Conservation (phyloP, 2,888 invertebrate genomes). For the Barypeithes pellucidus region DNA sequence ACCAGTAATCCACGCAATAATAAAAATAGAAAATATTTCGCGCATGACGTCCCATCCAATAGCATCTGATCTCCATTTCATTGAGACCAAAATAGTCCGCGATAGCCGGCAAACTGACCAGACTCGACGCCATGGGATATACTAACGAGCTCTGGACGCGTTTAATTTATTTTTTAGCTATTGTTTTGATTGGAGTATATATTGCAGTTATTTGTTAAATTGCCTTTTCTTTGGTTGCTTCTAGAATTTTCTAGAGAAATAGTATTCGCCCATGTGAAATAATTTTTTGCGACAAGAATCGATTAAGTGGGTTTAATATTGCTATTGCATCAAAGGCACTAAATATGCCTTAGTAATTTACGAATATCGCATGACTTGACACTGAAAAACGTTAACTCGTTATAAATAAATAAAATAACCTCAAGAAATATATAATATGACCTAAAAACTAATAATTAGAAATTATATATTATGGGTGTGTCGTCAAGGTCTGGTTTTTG, state of each 20-base stretch:
- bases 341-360: too few relatives aligned
- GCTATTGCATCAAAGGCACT: too few relatives aligned
- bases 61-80: constrained; percentile 39
- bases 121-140: constrained; percentile 54
- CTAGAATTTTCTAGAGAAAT: constrained; percentile 10
- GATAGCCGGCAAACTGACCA: constrained; percentile 37
- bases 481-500: too few relatives aligned
- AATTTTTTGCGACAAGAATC: neutral
- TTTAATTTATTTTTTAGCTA: constrained; percentile 63
- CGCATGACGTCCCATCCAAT: constrained; percentile 49
- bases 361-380: too few relatives aligned
- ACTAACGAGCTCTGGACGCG: constrained; percentile 57
- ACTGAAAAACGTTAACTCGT: too few relatives aligned
- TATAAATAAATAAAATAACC: too few relatives aligned
- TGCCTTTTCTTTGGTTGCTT: neutral
- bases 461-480: too few relatives aligned
- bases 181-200: constrained; percentile 62
- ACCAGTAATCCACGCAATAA: constrained; percentile 11
- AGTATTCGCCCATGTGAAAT: neutral
- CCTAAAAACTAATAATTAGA: too few relatives aligned
- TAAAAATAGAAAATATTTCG: constrained; percentile 56
- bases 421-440: too few relatives aligned
- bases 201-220: constrained; percentile 62
- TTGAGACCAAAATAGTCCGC: constrained; percentile 60
- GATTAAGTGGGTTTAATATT: neutral